Evolutionary conservation across 2,113 vertebrate genomes (phyloP).

Genomic region (Urocynchramus pylzowi): DNA sequence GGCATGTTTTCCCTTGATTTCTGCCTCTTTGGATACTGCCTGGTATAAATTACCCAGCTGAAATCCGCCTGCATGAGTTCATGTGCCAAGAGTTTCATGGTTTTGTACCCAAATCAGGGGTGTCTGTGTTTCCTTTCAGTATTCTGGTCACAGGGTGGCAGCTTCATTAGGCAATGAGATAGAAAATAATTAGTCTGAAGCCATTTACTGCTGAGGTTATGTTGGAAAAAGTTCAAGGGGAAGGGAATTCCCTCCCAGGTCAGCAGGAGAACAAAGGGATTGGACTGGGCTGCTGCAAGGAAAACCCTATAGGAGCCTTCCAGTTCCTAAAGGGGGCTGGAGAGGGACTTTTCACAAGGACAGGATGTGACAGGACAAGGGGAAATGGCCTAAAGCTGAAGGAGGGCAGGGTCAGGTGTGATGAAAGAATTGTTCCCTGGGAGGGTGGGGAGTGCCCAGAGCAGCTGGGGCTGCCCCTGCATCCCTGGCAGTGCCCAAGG

Average conservation of each 20-base stretch:
- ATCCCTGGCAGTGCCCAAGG: background rate
- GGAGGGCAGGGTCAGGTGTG: background rate
- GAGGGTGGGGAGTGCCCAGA: background rate
- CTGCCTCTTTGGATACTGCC: background rate
- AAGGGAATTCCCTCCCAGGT: background rate
- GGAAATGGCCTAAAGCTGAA: background rate
- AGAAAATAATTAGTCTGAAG: background rate
- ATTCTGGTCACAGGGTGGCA: background rate
- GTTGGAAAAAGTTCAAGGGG: background rate
- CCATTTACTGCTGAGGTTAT: background rate
- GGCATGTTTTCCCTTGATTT: background rate
- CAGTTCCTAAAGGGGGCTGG: background rate
- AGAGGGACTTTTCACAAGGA: background rate
- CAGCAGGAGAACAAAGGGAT: fast-evolving
- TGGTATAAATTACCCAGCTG: background rate
- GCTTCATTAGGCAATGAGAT: background rate
- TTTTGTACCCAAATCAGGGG: background rate
- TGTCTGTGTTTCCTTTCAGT: background rate
- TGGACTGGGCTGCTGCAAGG: background rate
- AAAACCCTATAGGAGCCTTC: background rate
- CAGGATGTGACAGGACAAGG: background rate
- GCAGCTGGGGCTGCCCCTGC: background rate
- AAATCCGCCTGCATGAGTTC: background rate
- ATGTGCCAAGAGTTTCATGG: background rate
- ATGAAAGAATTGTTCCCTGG: background rate